Base-by-base conservation (phyloP, 2,797 vertebrate genomes). In the Trichosurus vulpecula region DNA sequence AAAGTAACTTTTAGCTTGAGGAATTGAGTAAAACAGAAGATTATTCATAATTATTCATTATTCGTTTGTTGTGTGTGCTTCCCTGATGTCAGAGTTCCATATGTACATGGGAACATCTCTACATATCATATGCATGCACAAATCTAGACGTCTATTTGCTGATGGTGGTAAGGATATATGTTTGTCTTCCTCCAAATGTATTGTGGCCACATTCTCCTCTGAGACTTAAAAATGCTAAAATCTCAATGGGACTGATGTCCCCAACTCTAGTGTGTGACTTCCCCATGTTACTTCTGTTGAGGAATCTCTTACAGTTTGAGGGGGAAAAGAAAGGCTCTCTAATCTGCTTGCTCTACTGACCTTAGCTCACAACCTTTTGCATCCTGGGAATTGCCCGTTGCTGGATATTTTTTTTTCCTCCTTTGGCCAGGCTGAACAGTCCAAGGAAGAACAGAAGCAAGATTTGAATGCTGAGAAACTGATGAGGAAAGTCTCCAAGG, bases 401-500 rank as follows among this genome's bases (percentile, higher is more conserved):
- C 81, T 61, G 35, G 91, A 93, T 81, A 29, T 87, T 51, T 27
- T 87, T 54, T n/a, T 57, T 87, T 92, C 97, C 58, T 92, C 91
- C 92, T 10, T 0, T 96, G 61, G 57, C 94, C 96, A 99, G 99
- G 99, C 99, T 54, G 99, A 99, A 81, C 99, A 99, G 98, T 99
- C 99, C 29, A 98, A 98, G 97, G 99, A 99, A 91, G 98, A 99
- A 95, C 98, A 99, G 98, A 99, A 99, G 93, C 98, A 98, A 94
- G 99, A 97, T 87, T 96, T 99, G 98, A 99, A 96, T 66, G 99
- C 99, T 0, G 99, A 99, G 98, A 99, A 99, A 95, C 30, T 99
- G 98, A 98, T 99, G 99, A 98, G 99, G 96, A 99, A 98, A 96
- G 99, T 98, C 92, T 99, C 99, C 57, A 99, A 99, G 98, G 99